Evolutionary conservation across 2,113 vertebrate species (phyloP).

Genomic region (Corythaixoides concolor): DNA sequence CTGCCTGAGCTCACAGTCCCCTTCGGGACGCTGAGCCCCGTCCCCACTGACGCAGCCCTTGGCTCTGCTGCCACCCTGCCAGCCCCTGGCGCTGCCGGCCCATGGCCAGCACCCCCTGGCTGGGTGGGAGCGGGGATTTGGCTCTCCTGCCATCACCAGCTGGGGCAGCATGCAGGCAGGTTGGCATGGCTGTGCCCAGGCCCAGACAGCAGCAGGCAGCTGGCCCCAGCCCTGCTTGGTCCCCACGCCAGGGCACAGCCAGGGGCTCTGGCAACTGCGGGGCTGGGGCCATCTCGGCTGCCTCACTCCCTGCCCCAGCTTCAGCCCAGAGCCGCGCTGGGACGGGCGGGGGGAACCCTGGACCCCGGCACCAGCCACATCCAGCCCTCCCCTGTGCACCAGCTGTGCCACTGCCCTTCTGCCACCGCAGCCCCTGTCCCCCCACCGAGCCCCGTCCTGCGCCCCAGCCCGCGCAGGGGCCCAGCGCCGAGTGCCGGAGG

Average conservation of each 20-base stretch:
- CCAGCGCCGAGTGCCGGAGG: background rate
- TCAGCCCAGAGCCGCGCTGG: no score
- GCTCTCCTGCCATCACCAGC: background rate
- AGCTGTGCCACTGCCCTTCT: background rate
- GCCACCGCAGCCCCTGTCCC: accelerated
- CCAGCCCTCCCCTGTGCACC: background rate
- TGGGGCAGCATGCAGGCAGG: background rate
- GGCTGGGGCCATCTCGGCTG: background rate
- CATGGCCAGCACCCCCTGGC: background rate
- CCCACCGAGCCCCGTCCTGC: accelerated
- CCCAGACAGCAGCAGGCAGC: background rate
- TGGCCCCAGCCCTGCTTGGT: background rate
- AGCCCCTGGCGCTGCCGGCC: background rate
- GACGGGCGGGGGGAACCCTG: accelerated
- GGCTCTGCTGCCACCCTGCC: background rate
- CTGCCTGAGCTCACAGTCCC: conserved; percentile 25
- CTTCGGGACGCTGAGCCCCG: background rate
- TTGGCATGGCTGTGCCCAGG: background rate
- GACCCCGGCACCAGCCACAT: no score
- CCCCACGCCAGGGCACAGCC: background rate
- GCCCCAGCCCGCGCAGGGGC: background rate
- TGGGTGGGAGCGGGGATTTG: background rate
- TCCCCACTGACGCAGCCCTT: background rate
- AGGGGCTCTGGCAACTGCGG: background rate
- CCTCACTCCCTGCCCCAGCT: accelerated